A percentile compares a stretch with the other conserved stretches of the same genome.
Evolutionary conservation across 2,113 vertebrate genomes (phyloP).

Genomic region (Mixornis gularis): DNA sequence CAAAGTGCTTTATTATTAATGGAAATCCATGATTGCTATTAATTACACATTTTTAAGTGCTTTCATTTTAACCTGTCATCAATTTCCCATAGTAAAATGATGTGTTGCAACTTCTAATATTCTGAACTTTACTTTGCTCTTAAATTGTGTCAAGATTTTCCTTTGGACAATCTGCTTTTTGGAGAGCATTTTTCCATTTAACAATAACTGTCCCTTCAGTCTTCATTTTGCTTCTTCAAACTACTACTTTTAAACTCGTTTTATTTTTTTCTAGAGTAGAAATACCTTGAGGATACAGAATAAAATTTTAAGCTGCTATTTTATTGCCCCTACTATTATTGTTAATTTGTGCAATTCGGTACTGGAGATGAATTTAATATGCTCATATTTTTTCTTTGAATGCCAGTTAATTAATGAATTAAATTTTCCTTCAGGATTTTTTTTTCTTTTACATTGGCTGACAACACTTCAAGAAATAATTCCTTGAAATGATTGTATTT

Average conservation of each 20-base stretch:
- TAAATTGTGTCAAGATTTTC: conserved; percentile 30
- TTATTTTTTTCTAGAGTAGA: not conserved
- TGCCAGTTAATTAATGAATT: not conserved
- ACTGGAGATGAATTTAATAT: not conserved
- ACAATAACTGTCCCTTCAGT: not conserved
- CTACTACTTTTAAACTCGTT: not conserved
- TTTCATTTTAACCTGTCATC: conserved; percentile 20
- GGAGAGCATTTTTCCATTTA: not conserved
- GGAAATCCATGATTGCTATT: conserved; percentile 1
- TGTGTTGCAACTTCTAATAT: not conserved
- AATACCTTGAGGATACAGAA: not conserved
- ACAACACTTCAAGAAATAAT: conserved; percentile 31
- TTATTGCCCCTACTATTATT: not conserved
- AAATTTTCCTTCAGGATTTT: not conserved
- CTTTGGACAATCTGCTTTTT: not conserved
- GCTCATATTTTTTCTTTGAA: not conserved
- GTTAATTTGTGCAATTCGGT: not conserved
- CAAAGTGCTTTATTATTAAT: conserved; percentile 23
- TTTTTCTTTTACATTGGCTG: not conserved
- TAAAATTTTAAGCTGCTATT: conserved; percentile 7
- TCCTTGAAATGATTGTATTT: conserved; percentile 6
- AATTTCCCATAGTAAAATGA: conserved; percentile 24
- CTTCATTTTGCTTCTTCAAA: not conserved
- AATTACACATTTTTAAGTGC: conserved; percentile 17
- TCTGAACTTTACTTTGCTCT: not conserved